These are phyloP conservation scores for Artemia sinica DNA, from an alignment of 2,888 invertebrate species.

Conservation along the genomic window DNA sequence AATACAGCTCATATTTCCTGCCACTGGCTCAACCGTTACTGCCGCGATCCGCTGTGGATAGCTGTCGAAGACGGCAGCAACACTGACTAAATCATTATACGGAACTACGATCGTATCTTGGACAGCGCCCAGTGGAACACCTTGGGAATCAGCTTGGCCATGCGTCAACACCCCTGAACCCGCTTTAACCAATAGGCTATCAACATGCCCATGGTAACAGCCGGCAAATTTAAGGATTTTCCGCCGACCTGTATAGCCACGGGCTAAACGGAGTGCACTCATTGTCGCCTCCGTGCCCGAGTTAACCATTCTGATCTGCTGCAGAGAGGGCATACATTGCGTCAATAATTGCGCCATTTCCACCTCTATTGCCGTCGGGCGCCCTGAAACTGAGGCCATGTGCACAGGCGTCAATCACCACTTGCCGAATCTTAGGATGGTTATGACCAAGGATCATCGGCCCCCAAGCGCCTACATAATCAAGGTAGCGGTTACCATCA, in stretches of 20 bases:
- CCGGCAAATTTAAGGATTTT: constrained; percentile 22
- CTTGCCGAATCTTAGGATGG: constrained; percentile 17
- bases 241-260: constrained; percentile 20
- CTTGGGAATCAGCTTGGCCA: no score
- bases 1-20: constrained; percentile 21
- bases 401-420: not conserved
- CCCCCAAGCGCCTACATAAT: constrained; percentile 23
- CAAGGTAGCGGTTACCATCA: constrained; percentile 19
- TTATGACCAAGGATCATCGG: constrained; percentile 23
- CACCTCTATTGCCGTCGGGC: constrained; percentile 15
- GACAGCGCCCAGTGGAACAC: no score
- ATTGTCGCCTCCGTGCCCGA: constrained; percentile 22
- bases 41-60: constrained; percentile 16
- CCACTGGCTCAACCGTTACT: constrained; percentile 21
- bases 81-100: not conserved
- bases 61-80: constrained; percentile 12
- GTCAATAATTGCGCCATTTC: constrained; percentile 16
- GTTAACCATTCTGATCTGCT: constrained; percentile 20
- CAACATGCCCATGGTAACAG: constrained; percentile 22
- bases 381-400: constrained; percentile 14
- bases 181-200: constrained; percentile 20
- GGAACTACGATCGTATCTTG: no score
- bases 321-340: constrained; percentile 16
- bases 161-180: constrained; percentile 18
- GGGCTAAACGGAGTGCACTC: constrained; percentile 22